Percentiles rank a stretch among this genome's conserved stretches.
These are phyloP conservation scores for Pogonus chalceus DNA, from an alignment of 1,140 invertebrate species.

Conservation along the genomic window DNA sequence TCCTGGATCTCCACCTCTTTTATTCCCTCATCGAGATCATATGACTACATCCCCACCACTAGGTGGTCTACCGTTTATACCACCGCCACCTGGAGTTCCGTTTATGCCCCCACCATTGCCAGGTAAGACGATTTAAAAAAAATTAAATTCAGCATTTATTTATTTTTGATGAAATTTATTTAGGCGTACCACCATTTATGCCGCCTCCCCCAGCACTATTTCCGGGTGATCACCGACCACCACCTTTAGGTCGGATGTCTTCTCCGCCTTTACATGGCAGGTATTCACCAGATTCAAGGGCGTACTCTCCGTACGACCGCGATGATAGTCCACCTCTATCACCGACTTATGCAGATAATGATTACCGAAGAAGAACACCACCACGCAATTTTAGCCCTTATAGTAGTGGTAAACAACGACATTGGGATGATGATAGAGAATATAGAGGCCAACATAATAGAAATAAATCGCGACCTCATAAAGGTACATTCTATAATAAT, in stretches of 20 bases:
- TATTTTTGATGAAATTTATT: background rate
- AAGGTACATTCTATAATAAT: slow-evolving; percentile 15
- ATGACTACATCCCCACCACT: slow-evolving; percentile 41
- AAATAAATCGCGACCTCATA: slow-evolving; percentile 21
- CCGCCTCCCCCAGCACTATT: slow-evolving; percentile 37
- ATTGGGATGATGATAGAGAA: slow-evolving; percentile 24
- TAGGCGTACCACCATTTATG: slow-evolving; percentile 24
- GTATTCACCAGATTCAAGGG: slow-evolving; percentile 27
- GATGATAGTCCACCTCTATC: slow-evolving; percentile 27
- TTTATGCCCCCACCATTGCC: slow-evolving; percentile 33
- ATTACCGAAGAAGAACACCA: slow-evolving; percentile 27
- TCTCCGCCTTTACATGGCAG: slow-evolving; percentile 41
- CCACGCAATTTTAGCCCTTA: slow-evolving; percentile 24
- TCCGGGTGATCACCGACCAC: slow-evolving; percentile 47
- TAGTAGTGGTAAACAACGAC: slow-evolving; percentile 11
- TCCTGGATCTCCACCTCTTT: slow-evolving; percentile 38
- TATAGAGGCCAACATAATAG: slow-evolving; percentile 20
- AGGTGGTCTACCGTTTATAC: slow-evolving; percentile 31
- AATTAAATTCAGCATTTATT: slow-evolving; percentile 19
- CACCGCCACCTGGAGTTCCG: slow-evolving; percentile 35
- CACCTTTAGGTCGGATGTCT: slow-evolving; percentile 51
- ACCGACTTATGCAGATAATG: slow-evolving; percentile 28
- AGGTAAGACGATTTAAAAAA: too few relatives aligned
- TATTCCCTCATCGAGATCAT: slow-evolving; percentile 33
- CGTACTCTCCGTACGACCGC: slow-evolving; percentile 27